Evolutionary conservation across 2,797 vertebrate species (phyloP).

Genomic region (Sebastes paucispinis): DNA sequence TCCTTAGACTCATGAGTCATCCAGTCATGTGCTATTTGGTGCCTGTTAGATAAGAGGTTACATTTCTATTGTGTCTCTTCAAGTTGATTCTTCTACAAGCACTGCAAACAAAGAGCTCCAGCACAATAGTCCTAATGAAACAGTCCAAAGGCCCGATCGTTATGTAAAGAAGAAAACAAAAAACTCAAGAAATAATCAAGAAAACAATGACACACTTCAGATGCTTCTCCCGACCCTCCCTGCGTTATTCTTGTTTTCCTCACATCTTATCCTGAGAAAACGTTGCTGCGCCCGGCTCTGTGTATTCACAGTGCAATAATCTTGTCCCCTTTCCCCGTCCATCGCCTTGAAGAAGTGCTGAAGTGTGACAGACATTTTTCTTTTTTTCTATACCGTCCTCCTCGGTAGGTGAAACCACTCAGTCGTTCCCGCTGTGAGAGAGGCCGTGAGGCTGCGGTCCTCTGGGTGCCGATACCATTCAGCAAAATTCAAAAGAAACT

Average conservation of each 20-base stretch:
- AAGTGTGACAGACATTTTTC: constrained; percentile 66
- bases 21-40: not conserved
- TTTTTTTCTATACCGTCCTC: constrained; percentile 44
- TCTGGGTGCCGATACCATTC: constrained; percentile 57
- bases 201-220: not conserved
- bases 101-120: not conserved
- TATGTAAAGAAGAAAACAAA: not conserved
- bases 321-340: constrained; percentile 27
- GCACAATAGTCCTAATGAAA: not conserved
- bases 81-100: not conserved
- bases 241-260: constrained; percentile 13
- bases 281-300: not conserved
- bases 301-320: constrained; percentile 47
- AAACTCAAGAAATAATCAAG: not conserved
- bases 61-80: not conserved
- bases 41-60: not conserved
- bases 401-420: constrained; percentile 52
- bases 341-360: constrained; percentile 49
- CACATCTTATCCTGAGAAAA: not conserved
- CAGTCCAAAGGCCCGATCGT: not conserved
- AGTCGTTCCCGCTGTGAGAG: constrained; percentile 39
- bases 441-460: constrained; percentile 36
- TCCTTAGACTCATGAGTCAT: not conserved
- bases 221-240: not conserved
- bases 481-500: constrained; percentile 63